Evolutionary conservation across 2,113 vertebrate species (phyloP).

Genomic region (Prunella himalayana): DNA sequence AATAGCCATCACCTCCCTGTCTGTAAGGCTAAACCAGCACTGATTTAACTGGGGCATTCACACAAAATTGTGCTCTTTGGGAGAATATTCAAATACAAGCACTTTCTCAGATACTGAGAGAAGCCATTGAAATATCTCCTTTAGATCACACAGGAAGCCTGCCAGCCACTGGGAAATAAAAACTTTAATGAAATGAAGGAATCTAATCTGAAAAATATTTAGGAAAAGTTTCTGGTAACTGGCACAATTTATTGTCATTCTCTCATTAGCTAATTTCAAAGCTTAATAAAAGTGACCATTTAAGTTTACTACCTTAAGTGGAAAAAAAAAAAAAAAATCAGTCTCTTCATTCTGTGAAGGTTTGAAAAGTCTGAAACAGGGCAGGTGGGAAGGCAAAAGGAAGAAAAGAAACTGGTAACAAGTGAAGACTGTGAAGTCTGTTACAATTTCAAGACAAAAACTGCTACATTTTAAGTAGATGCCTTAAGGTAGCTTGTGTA

Average conservation of each 20-base stretch:
- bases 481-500: background rate
- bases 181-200: background rate
- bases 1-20: background rate
- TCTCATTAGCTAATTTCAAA: background rate
- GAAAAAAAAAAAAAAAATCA: background rate
- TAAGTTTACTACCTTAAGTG: background rate
- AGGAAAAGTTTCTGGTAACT: background rate
- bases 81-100: background rate
- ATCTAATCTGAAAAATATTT: background rate
- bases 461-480: background rate
- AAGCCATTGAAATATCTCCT: background rate
- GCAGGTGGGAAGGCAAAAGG: background rate
- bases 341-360: background rate
- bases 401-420: background rate
- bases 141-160: background rate
- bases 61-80: background rate
- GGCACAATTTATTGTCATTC: background rate
- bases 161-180: background rate
- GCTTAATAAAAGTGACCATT: accelerated
- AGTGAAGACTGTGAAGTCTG: background rate
- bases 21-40: background rate
- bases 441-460: background rate
- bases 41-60: background rate
- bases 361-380: background rate
- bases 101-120: background rate